Evolutionary conservation across 2,113 vertebrate species (phyloP), one percentile per base, ranked within the genome.

Genomic region (Chaetodon auriga): DNA sequence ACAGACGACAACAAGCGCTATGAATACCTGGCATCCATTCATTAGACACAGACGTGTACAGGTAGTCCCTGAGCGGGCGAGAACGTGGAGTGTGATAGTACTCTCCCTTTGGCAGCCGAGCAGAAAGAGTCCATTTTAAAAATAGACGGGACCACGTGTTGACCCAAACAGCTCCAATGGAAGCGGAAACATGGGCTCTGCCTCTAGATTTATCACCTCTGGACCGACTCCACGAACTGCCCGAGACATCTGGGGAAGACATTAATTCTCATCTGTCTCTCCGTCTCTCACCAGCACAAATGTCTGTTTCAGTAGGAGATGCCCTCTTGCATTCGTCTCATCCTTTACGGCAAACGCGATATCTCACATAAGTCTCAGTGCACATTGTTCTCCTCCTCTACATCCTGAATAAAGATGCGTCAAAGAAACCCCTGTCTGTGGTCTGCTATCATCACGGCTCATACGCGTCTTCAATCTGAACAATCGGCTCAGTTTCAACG

Each of bases 141-240:
- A 91, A 88, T 93, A 93, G 87, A 63, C 75, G 0, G 41, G 45
- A 86, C 75, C 88, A 77, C 57, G 74, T 84, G 87, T 61, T 30
- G 76, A 90, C 71, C 78, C 78, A 84, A 84, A 83, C 85, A 60
- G 82, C 80, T 77, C 78, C 16, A 77, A 83, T 88, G 79, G 85
- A 92, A 89, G 75, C 62, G 53, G 87, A 90, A 90, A 80, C 70
- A 61, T 66, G 78, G 80, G 60, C 71, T 81, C 89, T 66, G 82
- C 87, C 61, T 88, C 77, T 64, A 83, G 85, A 90, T 88, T 89
- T 87, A 90, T 90, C 86, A 76, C 81, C 48, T 64, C 81, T 72
- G 84, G 81, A 86, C 63, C 25, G 62, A 72, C 46, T 58, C 81
- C 83, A 77, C 6, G 13, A 68, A 60, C 15, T 70, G 62, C 41